Percentiles rank a stretch among this genome's conserved stretches.
phyloP scores from a whole-genome alignment of 2,888 invertebrate genomes.

The Tricholauxania praeusta region DNA sequence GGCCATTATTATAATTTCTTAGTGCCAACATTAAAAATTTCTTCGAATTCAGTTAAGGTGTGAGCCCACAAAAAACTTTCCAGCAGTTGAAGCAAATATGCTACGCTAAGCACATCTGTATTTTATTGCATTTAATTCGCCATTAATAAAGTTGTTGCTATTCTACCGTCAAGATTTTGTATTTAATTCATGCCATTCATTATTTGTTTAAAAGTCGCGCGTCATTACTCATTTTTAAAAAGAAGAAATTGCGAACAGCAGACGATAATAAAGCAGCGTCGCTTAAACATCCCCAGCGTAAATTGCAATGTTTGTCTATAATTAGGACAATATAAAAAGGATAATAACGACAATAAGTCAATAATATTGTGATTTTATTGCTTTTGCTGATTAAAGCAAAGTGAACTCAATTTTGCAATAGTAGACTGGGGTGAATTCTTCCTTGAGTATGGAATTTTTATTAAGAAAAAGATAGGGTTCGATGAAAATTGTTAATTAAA shows the following conservation, averaged over 20 bases:
- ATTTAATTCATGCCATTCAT: conserved; percentile 22
- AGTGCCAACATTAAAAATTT: conserved; percentile 12
- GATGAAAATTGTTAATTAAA: too few relatives aligned
- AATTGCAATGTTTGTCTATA: neutral
- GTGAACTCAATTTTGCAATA: neutral
- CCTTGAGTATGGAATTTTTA: neutral
- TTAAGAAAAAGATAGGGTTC: too few relatives aligned
- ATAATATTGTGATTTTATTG: conserved; percentile 63
- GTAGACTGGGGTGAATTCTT: neutral
- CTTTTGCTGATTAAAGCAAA: conserved; percentile 17
- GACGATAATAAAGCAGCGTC: conserved; percentile 1
- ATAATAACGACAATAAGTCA: conserved; percentile 56
- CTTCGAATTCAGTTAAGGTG: neutral
- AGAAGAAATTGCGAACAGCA: neutral
- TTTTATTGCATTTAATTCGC: conserved; percentile 67
- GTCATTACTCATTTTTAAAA: conserved; percentile 9
- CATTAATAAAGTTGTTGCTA: conserved; percentile 59
- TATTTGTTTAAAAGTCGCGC: conserved; percentile 12
- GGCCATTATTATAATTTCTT: conserved; percentile 60
- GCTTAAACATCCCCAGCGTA: neutral
- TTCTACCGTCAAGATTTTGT: neutral
- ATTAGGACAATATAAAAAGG: conserved; percentile 21
- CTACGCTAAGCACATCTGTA: conserved; percentile 66
- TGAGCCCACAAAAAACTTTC: conserved; percentile 18
- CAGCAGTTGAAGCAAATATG: conserved; percentile 50